Conservation (phyloP, 2,797 vertebrate genomes). For the Thripadectes ignobilis region DNA sequence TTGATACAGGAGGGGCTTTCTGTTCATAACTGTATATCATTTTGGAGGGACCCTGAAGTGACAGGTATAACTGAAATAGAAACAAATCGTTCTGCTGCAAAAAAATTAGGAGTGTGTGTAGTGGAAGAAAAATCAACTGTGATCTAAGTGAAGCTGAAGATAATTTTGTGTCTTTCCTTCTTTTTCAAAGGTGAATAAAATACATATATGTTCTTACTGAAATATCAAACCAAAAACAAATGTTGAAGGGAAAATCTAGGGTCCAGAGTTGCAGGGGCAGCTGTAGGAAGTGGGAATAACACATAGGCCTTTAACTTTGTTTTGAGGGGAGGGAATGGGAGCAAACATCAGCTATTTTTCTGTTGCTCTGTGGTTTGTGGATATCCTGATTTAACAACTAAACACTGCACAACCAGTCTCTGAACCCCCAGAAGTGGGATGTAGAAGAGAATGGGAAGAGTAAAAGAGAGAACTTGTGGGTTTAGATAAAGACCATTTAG, state of each 20-base stretch:
- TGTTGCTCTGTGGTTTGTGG: neutral
- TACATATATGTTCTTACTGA: neutral
- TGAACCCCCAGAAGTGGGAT: neutral
- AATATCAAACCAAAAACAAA: neutral
- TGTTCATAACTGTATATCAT: neutral
- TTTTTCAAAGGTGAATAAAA: neutral
- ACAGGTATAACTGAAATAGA: neutral
- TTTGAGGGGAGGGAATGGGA: neutral
- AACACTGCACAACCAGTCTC: neutral
- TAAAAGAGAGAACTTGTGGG: neutral
- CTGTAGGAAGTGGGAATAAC: neutral
- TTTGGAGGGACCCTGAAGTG: neutral
- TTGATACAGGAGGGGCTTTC: neutral
- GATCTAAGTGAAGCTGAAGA: neutral
- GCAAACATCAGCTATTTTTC: neutral
- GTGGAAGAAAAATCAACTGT: neutral
- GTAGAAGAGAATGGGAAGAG: neutral
- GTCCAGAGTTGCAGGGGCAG: neutral
- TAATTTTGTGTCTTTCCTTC: neutral
- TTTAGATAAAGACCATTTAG: neutral
- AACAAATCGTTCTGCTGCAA: neutral
- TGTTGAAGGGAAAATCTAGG: neutral
- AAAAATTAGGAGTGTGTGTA: neutral
- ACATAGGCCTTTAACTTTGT: neutral
- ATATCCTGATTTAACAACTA: neutral